Evolutionary conservation across 2,888 invertebrate species (phyloP).

Genomic region (Noctua janthina): DNA sequence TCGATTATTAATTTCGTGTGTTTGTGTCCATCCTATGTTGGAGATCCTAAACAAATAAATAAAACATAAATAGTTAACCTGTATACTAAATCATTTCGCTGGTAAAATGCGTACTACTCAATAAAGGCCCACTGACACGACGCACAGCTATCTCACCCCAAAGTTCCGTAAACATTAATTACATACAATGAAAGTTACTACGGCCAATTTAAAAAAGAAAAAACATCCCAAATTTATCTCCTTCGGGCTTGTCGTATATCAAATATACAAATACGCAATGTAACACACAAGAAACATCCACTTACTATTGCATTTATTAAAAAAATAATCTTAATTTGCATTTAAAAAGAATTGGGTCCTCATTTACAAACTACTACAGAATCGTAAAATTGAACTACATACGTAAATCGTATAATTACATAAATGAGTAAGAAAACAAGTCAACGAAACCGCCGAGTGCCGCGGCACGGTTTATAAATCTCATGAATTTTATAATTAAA

Average conservation of each 20-base stretch:
- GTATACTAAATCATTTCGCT: no score
- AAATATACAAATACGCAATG: background rate
- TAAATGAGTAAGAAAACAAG: conserved; percentile 2
- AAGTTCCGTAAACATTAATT: no score
- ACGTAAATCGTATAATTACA: conserved; percentile 25
- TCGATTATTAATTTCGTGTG: no score
- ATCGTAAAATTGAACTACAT: conserved; percentile 9
- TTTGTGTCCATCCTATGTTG: no score
- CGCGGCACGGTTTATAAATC: conserved; percentile 20
- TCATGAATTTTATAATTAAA: conserved; percentile 48
- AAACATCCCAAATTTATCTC: no score
- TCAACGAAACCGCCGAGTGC: conserved; percentile 24
- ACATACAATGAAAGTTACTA: no score
- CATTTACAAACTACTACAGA: conserved; percentile 1
- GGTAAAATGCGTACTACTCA: no score
- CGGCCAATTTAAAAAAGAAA: background rate
- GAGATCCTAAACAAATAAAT: no score
- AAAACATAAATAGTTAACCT: no score
- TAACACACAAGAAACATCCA: background rate
- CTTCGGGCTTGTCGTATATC: background rate
- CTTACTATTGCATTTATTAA: background rate
- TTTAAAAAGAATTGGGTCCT: background rate
- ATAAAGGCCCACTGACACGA: no score
- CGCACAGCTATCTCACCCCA: no score
- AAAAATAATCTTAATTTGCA: background rate